A percentile compares a stretch with the other conserved stretches of the same genome.
Evolutionary conservation across 2,888 invertebrate genomes (phyloP).

Genomic region (Spatulosminthurus flaviceps): DNA sequence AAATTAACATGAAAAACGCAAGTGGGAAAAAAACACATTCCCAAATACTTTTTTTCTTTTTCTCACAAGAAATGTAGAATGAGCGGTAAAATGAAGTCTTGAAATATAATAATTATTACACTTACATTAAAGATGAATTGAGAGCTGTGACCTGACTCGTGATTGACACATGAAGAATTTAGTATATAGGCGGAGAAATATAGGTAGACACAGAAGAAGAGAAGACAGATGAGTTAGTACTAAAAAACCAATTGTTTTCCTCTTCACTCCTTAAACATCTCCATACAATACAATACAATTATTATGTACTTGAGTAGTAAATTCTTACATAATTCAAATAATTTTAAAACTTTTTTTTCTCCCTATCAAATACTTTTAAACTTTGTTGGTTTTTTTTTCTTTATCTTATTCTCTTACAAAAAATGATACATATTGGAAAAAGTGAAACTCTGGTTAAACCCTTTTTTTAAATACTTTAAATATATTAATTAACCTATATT

Average conservation of each 20-base stretch:
- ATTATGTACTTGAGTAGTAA: too few species aligned
- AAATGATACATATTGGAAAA: background rate
- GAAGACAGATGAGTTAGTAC: background rate
- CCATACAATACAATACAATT: too few species aligned
- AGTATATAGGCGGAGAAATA: background rate
- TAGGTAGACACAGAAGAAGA: background rate
- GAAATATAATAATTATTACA: too few species aligned
- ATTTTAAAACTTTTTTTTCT: background rate
- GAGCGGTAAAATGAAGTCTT: too few species aligned
- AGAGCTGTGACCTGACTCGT: background rate
- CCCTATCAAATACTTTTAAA: background rate
- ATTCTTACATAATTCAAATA: too few species aligned
- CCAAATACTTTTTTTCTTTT: too few species aligned
- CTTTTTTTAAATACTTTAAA: background rate
- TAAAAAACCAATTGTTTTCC: background rate
- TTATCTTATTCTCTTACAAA: background rate
- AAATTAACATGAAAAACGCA: too few species aligned
- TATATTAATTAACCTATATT: background rate
- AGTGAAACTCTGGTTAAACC: background rate
- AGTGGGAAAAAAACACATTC: too few species aligned
- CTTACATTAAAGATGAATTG: too few species aligned
- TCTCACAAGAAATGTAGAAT: too few species aligned
- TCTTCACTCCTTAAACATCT: too few species aligned
- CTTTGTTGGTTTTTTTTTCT: too few species aligned
- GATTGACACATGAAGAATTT: slow-evolving; percentile 1